A percentile compares a stretch with the other conserved stretches of the same genome.
phyloP scores from a whole-genome alignment of 1,140 invertebrate species.

The Palaemon carinicauda region DNA sequence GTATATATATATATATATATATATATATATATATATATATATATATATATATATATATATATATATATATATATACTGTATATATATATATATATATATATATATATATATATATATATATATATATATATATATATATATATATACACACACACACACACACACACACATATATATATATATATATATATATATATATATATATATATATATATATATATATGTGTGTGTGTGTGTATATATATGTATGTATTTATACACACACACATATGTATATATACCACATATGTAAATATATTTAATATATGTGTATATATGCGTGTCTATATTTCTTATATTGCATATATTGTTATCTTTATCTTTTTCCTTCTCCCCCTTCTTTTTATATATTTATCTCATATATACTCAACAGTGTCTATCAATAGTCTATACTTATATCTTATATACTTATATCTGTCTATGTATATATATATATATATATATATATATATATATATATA shows the following conservation, averaged over 20 bases:
- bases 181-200: not conserved
- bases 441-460: too few relatives aligned
- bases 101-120: not conserved
- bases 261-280: not conserved
- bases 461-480: too few relatives aligned
- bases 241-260: not conserved
- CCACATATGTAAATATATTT: not conserved
- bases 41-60: not conserved
- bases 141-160: not conserved
- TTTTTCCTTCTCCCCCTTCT: too few relatives aligned
- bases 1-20: not conserved
- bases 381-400: too few relatives aligned
- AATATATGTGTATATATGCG: not conserved
- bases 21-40: not conserved
- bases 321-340: not conserved
- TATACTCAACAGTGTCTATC: too few relatives aligned
- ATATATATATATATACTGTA: not conserved
- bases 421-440: too few relatives aligned
- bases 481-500: too few relatives aligned
- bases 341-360: not conserved
- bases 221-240: not conserved
- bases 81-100: not conserved
- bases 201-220: slow-evolving; percentile 5
- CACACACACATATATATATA: not conserved
- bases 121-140: not conserved